phyloP scores from a whole-genome alignment of 2,888 invertebrate genomes.

The Homarus gammarus region DNA sequence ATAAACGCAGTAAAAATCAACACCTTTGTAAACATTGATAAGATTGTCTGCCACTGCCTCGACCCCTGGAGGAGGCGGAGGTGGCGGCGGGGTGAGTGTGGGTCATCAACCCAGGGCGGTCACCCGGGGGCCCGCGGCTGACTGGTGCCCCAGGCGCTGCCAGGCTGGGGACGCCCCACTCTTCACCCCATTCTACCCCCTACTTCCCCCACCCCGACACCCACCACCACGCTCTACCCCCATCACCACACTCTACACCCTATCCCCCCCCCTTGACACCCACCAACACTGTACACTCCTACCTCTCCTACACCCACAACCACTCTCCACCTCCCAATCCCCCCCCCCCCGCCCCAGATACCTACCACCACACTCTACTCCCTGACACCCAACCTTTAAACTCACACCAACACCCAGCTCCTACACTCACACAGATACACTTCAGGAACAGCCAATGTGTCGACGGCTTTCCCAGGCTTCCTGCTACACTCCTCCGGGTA shows the following conservation, averaged over 20 bases:
- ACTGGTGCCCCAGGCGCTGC: slow-evolving; percentile 8
- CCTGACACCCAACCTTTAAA: neutral
- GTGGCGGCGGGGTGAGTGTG: slow-evolving; percentile 31
- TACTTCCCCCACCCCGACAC: neutral
- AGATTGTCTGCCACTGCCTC: neutral
- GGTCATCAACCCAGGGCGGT: slow-evolving; percentile 55
- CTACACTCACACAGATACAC: no score
- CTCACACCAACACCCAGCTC: neutral
- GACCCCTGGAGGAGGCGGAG: neutral
- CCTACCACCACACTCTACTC: neutral
- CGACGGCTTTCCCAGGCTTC: neutral
- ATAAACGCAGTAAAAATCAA: no score
- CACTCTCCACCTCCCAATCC: neutral
- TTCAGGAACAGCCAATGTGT: no score
- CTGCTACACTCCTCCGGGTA: neutral
- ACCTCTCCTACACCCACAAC: neutral
- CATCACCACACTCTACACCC: neutral
- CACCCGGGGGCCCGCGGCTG: slow-evolving; percentile 32
- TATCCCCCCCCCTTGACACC: neutral
- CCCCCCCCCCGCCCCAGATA: neutral
- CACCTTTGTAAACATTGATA: no score
- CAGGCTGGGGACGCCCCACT: neutral
- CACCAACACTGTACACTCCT: no score
- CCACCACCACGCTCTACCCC: neutral
- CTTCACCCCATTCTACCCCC: neutral